These are phyloP conservation scores for Typhlichthys eigenmanni DNA, from an alignment of 2,797 vertebrate species.

Conservation along the genomic window DNA sequence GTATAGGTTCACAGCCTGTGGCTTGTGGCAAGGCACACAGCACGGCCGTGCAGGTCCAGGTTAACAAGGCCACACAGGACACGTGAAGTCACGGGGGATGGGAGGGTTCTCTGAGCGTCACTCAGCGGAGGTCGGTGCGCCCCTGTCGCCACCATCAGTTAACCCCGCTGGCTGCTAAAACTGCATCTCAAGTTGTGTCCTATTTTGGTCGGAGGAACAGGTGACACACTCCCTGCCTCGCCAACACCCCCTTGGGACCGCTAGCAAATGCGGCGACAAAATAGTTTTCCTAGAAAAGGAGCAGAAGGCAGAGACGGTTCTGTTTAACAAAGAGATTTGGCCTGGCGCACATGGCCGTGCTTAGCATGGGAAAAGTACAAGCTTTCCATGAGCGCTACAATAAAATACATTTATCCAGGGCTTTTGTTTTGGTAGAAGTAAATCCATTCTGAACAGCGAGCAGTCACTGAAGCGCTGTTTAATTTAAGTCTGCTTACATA, in stretches of 20 bases:
- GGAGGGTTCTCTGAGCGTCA: conserved; percentile 66
- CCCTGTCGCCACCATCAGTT: conserved; percentile 51
- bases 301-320: conserved; percentile 14
- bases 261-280: conserved; percentile 62
- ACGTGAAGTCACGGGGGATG: conserved; percentile 51
- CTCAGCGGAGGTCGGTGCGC: conserved; percentile 59
- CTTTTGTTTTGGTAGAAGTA: conserved; percentile 65
- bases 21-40: conserved; percentile 37
- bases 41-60: conserved; percentile 62
- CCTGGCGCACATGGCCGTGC: conserved; percentile 33
- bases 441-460: conserved; percentile 59
- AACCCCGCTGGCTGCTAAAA: conserved; percentile 70
- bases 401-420: conserved; percentile 57
- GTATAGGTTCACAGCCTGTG: conserved; percentile 23
- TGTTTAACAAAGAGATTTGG: conserved; percentile 34
- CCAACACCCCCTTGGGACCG: conserved; percentile 59
- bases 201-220: conserved; percentile 77
- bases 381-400: conserved; percentile 32
- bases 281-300: conserved; percentile 68
- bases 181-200: conserved; percentile 78
- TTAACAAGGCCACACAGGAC: conserved; percentile 58
- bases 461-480: conserved; percentile 68
- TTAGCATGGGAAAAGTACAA: conserved; percentile 36
- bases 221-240: conserved; percentile 65
- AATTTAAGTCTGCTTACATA: conserved; percentile 60